Percentiles rank a stretch among this genome's conserved stretches.
Evolutionary conservation across 2,888 invertebrate genomes (phyloP).

Genomic region (Leucania comma): DNA sequence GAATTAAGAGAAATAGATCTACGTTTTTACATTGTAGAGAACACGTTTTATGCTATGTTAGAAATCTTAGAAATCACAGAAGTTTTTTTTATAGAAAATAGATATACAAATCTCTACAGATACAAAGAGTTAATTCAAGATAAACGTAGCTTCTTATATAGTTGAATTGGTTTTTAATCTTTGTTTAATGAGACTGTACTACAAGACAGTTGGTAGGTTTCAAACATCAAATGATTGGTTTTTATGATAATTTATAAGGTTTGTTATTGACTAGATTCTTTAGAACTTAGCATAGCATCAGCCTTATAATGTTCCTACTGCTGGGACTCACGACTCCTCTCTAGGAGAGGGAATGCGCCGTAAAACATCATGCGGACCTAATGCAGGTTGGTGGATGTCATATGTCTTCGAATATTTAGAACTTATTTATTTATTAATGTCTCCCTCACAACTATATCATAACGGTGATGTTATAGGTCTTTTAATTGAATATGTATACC

Average conservation of each 20-base stretch:
- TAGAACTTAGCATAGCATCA: too few relatives aligned
- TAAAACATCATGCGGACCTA: too few relatives aligned
- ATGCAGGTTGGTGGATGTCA: too few relatives aligned
- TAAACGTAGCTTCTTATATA: background rate
- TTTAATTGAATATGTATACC: too few relatives aligned
- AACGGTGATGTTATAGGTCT: too few relatives aligned
- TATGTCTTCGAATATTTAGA: too few relatives aligned
- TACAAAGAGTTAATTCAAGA: background rate
- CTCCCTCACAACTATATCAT: too few relatives aligned
- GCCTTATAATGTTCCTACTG: too few relatives aligned
- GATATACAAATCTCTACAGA: too few relatives aligned
- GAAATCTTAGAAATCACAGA: background rate
- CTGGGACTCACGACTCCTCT: too few relatives aligned
- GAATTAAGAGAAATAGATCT: background rate
- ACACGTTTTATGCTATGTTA: background rate
- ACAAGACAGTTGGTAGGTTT: background rate
- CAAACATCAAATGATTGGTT: background rate
- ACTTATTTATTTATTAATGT: too few relatives aligned
- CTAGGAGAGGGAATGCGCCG: too few relatives aligned
- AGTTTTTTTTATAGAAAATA: background rate
- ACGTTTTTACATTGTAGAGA: background rate
- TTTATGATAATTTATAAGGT: background rate
- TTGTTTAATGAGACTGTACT: background rate
- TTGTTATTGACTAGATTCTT: background rate
- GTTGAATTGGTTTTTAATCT: background rate